phyloP scores from a whole-genome alignment of 30 jellyfish, hydroid and myxozoan species.

The Haliclystus octoradiatus region DNA sequence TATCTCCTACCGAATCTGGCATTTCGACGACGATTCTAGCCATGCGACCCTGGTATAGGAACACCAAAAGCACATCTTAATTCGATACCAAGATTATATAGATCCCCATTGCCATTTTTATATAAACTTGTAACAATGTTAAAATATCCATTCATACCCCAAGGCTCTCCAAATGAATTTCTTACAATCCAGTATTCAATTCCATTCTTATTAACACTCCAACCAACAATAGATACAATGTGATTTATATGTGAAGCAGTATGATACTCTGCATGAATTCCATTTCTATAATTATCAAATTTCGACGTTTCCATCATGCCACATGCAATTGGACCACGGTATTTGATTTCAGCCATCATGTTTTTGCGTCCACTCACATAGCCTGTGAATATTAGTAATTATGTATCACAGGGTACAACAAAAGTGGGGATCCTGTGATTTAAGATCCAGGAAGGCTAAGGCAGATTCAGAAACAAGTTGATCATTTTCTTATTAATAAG shows the following conservation, averaged over 20 bases:
- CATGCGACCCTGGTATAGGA: too few species aligned
- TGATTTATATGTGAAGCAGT: conserved; percentile 20
- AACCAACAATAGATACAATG: conserved; percentile 64
- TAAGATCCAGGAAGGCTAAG: too few species aligned
- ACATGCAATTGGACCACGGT: conserved; percentile 86
- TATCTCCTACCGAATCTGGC: too few species aligned
- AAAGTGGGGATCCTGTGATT: too few species aligned
- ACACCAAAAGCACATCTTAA: conserved; percentile 65
- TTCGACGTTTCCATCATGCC: conserved; percentile 70
- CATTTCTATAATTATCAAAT: conserved; percentile 62
- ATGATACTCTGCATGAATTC: conserved; percentile 47
- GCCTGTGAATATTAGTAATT: conserved; percentile 28
- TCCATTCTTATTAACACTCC: conserved; percentile 80
- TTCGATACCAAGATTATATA: conserved; percentile 67
- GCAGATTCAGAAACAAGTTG: too few species aligned
- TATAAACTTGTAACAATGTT: conserved; percentile 55
- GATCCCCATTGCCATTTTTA: conserved; percentile 54
- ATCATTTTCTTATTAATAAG: too few species aligned
- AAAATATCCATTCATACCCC: conserved; percentile 92
- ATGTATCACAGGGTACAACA: too few species aligned
- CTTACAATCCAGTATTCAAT: conserved; percentile 83
- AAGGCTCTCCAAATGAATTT: conserved; percentile 86
- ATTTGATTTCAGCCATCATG: conserved; percentile 72
- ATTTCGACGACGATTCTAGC: too few species aligned
- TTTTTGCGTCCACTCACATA: conserved; percentile 64